Evolutionary conservation across 2,113 vertebrate genomes (phyloP), one percentile per base, ranked within the genome.

Genomic region (Lipophrys pholis): DNA sequence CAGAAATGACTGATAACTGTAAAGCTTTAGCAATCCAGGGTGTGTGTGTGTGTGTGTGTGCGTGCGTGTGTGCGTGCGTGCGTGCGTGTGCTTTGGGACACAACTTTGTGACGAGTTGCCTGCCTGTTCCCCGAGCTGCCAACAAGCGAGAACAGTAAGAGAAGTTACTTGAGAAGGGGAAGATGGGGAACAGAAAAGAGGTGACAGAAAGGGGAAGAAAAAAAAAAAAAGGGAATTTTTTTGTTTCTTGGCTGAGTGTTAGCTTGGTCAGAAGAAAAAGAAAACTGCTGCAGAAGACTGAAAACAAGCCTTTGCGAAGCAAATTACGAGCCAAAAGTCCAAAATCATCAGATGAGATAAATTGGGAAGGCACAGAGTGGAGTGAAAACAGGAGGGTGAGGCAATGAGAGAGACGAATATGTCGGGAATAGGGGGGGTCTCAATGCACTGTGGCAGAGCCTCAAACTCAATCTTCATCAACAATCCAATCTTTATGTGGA

Each of bases 381-480:
- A 46, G 43, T 11, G 46, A 82, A 80, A 81, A 72, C 5, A 11
- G 7, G 65, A 69, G 51, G 15, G 57, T 0, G 41, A 72, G 60
- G 59, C 46, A 52, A 68, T 73, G 30, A 66, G 12, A 71, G 70
- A 67, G 70, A 84, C 61, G 14, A 82, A 84, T 73, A 46, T 60
- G 72, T 70, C 8, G 12, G 54, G 53, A 17, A 56, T 43, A 58
- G 38, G 38, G 54, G 60, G 30, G 14, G 48, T 21, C 84, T 84
- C 49, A 57, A 78, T 81, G 78, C 49, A 17, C 38, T 16, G 54
- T 65, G 63, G 70, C 49, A 55, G 56, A 52, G 39, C 63, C 48
- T 80, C 61, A 53, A 50, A 91, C 80, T 85, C 73, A 55, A 77
- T 80, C 70, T 81, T 74, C 65, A 86, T 83, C 79, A 80, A 70